These are phyloP conservation scores for Brachynemurus nebulosus DNA, from an alignment of 2,888 invertebrate genomes.

Conservation along the genomic window DNA sequence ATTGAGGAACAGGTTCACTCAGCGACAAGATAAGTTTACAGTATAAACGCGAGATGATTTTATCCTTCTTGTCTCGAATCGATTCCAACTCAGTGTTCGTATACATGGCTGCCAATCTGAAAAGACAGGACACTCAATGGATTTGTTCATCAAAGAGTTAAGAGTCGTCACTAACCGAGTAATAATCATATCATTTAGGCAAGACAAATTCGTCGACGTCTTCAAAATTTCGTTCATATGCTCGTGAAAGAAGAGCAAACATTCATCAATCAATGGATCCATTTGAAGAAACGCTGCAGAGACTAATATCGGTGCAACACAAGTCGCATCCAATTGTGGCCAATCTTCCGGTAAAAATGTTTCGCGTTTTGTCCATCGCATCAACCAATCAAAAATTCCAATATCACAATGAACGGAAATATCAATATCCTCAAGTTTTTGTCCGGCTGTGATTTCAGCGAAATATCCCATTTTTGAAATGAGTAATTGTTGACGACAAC, in stretches of 20 bases:
- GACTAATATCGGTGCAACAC: constrained; percentile 83
- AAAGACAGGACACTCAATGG: constrained; percentile 11
- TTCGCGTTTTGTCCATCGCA: constrained; percentile 87
- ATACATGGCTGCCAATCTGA: constrained; percentile 72
- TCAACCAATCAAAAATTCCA: constrained; percentile 90
- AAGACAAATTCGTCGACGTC: constrained; percentile 73
- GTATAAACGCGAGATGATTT: constrained; percentile 71
- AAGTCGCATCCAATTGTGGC: constrained; percentile 62
- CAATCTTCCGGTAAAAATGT: constrained; percentile 43
- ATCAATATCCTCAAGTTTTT: constrained; percentile 79
- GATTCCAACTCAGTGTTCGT: constrained; percentile 76
- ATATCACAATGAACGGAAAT: constrained; percentile 96
- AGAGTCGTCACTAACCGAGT: constrained; percentile 31
- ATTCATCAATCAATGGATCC: constrained; percentile 78
- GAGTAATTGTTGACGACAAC: constrained; percentile 72
- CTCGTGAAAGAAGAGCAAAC: constrained; percentile 71
- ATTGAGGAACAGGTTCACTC: constrained; percentile 61
- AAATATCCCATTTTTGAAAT: constrained; percentile 93
- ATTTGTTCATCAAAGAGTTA: not conserved
- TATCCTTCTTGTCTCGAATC: constrained; percentile 76
- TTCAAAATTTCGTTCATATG: constrained; percentile 78
- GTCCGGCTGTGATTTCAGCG: constrained; percentile 72
- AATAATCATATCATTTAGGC: constrained; percentile 66
- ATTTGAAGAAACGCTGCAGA: constrained; percentile 92
- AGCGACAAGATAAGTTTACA: constrained; percentile 69